Evolutionary conservation across 2,888 invertebrate species (phyloP).

Genomic region (Romanomermis culicivorax): DNA sequence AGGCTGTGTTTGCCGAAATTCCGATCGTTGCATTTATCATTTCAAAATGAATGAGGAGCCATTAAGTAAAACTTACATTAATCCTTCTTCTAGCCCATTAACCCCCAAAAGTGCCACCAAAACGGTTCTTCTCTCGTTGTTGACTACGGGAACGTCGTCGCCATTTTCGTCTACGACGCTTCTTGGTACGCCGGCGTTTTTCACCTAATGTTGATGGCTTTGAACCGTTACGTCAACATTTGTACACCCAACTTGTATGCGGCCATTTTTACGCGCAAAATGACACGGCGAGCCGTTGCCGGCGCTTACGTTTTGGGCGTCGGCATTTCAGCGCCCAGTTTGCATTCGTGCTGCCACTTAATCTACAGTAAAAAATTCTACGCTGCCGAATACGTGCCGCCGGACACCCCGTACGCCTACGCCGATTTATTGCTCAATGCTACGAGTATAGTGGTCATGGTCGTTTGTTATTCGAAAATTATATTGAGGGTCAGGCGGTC

Average conservation of each 20-base stretch:
- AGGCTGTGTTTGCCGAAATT: no score
- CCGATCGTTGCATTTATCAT: no score
- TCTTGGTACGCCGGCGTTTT: constrained; percentile 12
- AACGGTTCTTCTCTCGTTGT: background rate
- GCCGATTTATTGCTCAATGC: constrained; percentile 9
- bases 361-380: constrained; percentile 8
- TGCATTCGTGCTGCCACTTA: constrained; percentile 9
- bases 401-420: constrained; percentile 7
- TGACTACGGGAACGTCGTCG: constrained; percentile 6
- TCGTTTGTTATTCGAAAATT: constrained; percentile 9
- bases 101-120: background rate
- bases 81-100: background rate
- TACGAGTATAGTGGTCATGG: constrained; percentile 6
- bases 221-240: constrained; percentile 12
- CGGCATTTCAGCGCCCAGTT: constrained; percentile 5
- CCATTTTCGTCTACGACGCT: constrained; percentile 10
- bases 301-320: constrained; percentile 2
- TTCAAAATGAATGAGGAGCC: background rate
- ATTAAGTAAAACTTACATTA: background rate
- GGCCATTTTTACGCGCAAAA: background rate
- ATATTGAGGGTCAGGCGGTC: constrained; percentile 7
- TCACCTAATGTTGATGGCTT: constrained; percentile 11
- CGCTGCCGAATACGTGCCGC: constrained; percentile 3
- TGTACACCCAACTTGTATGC: constrained; percentile 8
- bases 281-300: background rate